A percentile compares a stretch with the other conserved stretches of the same genome.
phyloP scores from a whole-genome alignment of 2,113 vertebrate genomes.

The Alces alces region DNA sequence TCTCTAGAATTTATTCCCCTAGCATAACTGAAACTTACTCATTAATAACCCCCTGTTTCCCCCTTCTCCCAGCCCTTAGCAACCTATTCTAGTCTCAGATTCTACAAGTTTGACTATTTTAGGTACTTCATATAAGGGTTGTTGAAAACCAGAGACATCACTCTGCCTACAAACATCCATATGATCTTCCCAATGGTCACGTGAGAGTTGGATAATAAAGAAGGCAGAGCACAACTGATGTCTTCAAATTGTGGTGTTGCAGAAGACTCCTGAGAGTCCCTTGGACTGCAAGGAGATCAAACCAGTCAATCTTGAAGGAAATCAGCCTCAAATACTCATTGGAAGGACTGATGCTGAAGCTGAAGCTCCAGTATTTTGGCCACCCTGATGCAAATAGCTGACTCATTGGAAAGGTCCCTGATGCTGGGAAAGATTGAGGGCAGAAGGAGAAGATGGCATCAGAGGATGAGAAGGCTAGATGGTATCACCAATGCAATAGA shows the following conservation, averaged over 20 bases:
- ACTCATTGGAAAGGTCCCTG: not conserved
- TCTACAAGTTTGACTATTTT: not conserved
- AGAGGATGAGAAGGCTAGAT: not conserved
- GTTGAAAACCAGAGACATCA: not conserved
- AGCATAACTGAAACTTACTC: not conserved
- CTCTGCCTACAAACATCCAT: not conserved
- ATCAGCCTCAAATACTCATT: not conserved
- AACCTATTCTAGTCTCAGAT: not conserved
- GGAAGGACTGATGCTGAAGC: not conserved
- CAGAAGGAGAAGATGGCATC: not conserved
- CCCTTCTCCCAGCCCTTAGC: not conserved
- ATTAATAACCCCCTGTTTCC: not conserved
- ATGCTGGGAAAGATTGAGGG: not conserved
- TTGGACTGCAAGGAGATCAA: not conserved
- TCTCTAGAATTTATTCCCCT: not conserved
- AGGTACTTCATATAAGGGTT: not conserved
- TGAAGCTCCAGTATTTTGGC: not conserved
- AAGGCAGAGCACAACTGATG: not conserved
- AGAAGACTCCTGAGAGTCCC: not conserved
- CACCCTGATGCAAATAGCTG: not conserved
- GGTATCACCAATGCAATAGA: not conserved
- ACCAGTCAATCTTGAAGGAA: not conserved
- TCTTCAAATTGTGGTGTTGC: not conserved
- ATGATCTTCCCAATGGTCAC: not conserved
- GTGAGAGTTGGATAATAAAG: not conserved